A percentile compares a stretch with the other conserved stretches of the same genome.
These are phyloP conservation scores for Esox masquinongy DNA, from an alignment of 2,797 vertebrate genomes.

Conservation along the genomic window DNA sequence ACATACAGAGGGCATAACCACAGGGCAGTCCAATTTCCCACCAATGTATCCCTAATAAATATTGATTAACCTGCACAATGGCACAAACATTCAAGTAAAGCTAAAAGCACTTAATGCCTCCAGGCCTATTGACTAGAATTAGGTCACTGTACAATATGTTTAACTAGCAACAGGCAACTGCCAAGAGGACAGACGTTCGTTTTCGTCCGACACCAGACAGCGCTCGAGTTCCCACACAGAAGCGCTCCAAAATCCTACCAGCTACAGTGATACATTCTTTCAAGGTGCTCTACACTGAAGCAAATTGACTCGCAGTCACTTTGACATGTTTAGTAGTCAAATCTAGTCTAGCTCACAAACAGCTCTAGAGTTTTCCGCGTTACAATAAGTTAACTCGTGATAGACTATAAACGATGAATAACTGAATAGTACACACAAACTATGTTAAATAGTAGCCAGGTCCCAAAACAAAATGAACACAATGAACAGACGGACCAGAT, in stretches of 20 bases:
- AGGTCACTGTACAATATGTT: not conserved
- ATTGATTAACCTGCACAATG: not conserved
- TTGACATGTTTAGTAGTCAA: not conserved
- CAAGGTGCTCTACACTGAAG: not conserved
- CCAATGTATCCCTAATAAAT: not conserved
- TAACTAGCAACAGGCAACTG: constrained; percentile 16
- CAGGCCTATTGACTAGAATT: not conserved
- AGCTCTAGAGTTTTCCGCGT: not conserved
- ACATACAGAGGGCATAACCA: not conserved
- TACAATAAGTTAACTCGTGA: not conserved
- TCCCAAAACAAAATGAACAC: constrained; percentile 54
- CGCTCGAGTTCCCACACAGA: not conserved
- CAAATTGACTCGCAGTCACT: not conserved
- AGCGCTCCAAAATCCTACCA: constrained; percentile 11
- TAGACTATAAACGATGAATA: not conserved
- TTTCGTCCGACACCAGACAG: not conserved
- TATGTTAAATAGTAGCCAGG: constrained; percentile 11
- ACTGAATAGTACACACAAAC: constrained; percentile 24
- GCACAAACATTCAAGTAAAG: constrained; percentile 1
- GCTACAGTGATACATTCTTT: constrained; percentile 4
- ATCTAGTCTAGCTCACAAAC: not conserved
- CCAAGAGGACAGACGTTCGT: not conserved
- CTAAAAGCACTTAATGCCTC: not conserved
- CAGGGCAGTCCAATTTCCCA: not conserved
- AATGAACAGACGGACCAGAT: constrained; percentile 59